Percentiles rank a stretch among this genome's conserved stretches.
Evolutionary conservation across 2,113 vertebrate species (phyloP).

Genomic region (Mus pahari): DNA sequence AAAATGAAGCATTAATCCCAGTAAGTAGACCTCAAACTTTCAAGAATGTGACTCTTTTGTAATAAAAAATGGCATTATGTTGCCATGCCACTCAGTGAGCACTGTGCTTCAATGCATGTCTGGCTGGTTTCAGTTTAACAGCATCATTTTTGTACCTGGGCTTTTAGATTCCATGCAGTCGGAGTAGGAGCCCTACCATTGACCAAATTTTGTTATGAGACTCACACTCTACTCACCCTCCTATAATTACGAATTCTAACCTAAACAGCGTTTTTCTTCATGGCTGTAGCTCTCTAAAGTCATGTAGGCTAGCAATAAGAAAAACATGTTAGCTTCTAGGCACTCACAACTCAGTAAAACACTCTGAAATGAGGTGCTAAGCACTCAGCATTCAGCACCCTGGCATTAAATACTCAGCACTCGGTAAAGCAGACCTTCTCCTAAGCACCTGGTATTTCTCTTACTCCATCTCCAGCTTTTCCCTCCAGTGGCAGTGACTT

Average conservation of each 20-base stretch:
- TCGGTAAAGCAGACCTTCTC: not conserved
- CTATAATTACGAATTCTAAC: not conserved
- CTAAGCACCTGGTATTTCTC: not conserved
- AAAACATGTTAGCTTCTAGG: not conserved
- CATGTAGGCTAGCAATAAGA: not conserved
- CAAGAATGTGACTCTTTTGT: not conserved
- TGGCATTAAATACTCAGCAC: not conserved
- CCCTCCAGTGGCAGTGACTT: not conserved
- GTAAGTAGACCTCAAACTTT: not conserved
- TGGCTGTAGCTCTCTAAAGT: not conserved
- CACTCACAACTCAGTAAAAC: not conserved
- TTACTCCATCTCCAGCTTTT: not conserved
- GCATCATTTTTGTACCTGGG: not conserved
- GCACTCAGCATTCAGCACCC: not conserved
- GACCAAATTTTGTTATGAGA: rapidly evolving
- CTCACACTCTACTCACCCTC: not conserved
- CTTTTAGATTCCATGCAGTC: rapidly evolving
- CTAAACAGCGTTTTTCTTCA: not conserved
- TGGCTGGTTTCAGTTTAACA: not conserved
- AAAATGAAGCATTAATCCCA: not conserved
- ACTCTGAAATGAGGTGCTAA: not conserved
- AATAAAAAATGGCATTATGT: not conserved
- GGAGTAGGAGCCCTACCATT: not conserved
- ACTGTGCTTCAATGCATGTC: not conserved
- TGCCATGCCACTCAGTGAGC: not conserved